Evolutionary conservation across 1,140 invertebrate species (phyloP), one percentile per base, ranked within the genome.

Genomic region (Agrypnia vestita): DNA sequence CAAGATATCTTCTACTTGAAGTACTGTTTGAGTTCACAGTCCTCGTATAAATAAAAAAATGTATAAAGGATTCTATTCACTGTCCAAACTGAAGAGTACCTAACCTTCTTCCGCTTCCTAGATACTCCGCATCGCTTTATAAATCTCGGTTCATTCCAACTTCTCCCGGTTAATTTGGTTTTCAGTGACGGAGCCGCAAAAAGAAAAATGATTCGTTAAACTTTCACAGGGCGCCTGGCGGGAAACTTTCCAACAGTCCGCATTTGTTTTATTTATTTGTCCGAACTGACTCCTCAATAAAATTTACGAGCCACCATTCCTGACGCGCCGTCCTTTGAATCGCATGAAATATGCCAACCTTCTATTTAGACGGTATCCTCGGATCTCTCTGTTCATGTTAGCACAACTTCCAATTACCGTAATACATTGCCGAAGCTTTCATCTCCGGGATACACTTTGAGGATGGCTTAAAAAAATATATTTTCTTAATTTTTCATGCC

Each of bases 261-360:
- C 79, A 59, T 80, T 80, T 80, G 79, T 77, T 80, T 80, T 80
- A 72, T 80, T 80, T 80, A 80, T 80, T 80, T 80, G 55, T 75
- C 79, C 67, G 74, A 76, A 56, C 73, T 76, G 73, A 80, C 64
- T 80, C 74, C 44, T 80, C 79, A 80, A 80, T 80, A 80, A 80
- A 80, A 80, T 80, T 80, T 80, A 80, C 79, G 79, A 80, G 7
- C 74, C 47, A 59, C 61, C 79, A 53, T 61, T 76, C 59, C 78
- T 64, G 55, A 49, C 35, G 72, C 53, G 13, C 61, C 35, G n/a
- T 64, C 43, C 35, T 64, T 64, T 35, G 61, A 44, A 64, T 12
- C 35, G 19, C 61, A 44, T 64, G 11, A 64, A 64, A 64, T 13
- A 21, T 25, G 21, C 19, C 43, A 15, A 44, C 19, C 19, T 44